phyloP scores from a whole-genome alignment of 2,113 vertebrate genomes.

The Sander vitreus region DNA sequence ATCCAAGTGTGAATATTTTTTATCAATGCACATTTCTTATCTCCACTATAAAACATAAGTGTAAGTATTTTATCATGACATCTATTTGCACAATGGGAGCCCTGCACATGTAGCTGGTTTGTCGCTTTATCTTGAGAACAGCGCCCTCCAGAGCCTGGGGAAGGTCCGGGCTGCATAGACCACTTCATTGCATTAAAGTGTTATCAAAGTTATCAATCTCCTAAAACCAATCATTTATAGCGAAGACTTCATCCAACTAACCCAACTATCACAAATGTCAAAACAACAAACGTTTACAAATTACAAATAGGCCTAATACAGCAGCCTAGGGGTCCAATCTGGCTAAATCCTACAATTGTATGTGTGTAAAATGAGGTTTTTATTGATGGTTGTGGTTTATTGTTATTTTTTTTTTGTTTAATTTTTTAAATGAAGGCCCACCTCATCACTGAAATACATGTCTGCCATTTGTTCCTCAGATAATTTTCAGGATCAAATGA shows the following conservation, averaged over 20 bases:
- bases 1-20: neutral
- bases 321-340: too few species aligned
- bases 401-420: too few species aligned
- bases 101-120: neutral
- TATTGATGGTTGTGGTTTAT: neutral
- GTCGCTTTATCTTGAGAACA: slow-evolving; percentile 34
- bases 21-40: neutral
- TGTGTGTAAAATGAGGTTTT: neutral
- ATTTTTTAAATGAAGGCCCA: neutral
- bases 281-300: too few species aligned
- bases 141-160: slow-evolving; percentile 33
- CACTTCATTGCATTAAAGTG: neutral
- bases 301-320: too few species aligned
- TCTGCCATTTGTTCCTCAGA: slow-evolving; percentile 82
- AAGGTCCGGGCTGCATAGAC: neutral
- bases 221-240: neutral
- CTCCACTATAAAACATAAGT: neutral
- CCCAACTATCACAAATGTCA: neutral
- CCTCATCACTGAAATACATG: slow-evolving; percentile 10
- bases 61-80: neutral
- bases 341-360: too few species aligned
- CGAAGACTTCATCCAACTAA: neutral
- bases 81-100: neutral
- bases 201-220: neutral
- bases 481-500: slow-evolving; percentile 99